These are phyloP conservation scores for Epinotia bilunana DNA, from an alignment of 2,888 invertebrate species.

Conservation along the genomic window DNA sequence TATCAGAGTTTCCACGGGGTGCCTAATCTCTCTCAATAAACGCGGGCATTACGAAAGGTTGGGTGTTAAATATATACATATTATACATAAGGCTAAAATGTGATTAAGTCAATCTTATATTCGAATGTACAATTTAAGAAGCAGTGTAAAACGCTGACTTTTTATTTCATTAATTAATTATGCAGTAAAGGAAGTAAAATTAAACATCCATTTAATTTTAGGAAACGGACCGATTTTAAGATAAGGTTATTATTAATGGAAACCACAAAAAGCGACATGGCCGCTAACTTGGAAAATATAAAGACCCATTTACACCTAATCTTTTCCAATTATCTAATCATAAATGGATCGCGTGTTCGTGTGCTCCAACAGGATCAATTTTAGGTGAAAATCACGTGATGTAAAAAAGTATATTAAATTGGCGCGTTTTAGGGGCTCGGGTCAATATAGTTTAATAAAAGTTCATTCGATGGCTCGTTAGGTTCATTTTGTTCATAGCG, in stretches of 20 bases:
- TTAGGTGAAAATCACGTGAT: conserved; percentile 32
- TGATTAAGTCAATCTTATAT: no score
- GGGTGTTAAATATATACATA: no score
- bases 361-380: conserved; percentile 29
- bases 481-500: no score
- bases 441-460: no score
- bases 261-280: not conserved
- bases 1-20: no score
- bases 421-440: not conserved
- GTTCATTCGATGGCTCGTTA: no score
- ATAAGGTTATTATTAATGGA: not conserved
- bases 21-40: no score
- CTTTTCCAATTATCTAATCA: conserved; percentile 41
- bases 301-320: conserved; percentile 28
- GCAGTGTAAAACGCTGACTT: no score
- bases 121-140: no score
- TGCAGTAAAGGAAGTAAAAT: not conserved
- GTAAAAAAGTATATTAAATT: conserved; percentile 24
- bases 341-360: conserved; percentile 41
- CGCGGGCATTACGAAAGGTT: no score
- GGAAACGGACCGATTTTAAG: not conserved
- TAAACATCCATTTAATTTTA: not conserved
- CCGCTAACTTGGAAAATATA: not conserved
- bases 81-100: no score
- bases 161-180: no score